Percentiles rank a stretch among this genome's conserved stretches.
Evolutionary conservation across 1,140 invertebrate genomes (phyloP).

Genomic region (Bombus fervidus): DNA sequence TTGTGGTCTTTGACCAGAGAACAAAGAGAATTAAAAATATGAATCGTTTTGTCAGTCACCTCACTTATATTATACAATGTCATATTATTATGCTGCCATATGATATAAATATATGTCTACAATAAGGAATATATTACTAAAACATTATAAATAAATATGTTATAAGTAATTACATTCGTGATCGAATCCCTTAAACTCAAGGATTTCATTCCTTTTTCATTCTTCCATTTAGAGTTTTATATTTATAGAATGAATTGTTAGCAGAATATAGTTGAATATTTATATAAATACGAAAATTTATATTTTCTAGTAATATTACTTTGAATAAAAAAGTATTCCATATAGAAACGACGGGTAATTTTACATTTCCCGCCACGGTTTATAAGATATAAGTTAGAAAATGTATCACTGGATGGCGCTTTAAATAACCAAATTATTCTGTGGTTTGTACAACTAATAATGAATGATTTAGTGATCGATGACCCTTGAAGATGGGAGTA

Average conservation of each 20-base stretch:
- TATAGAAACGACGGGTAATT: background rate
- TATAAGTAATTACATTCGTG: constrained; percentile 64
- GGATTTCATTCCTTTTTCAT: background rate
- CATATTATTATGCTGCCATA: constrained; percentile 82
- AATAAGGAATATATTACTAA: constrained; percentile 81
- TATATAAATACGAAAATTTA: background rate
- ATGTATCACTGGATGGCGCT: background rate
- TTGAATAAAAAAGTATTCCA: background rate
- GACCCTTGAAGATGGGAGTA: too few relatives aligned
- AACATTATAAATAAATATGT: constrained; percentile 80
- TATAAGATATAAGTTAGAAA: background rate
- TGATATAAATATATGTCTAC: constrained; percentile 82
- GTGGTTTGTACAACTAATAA: background rate
- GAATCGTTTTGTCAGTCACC: constrained; percentile 78
- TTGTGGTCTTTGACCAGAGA: constrained; percentile 61
- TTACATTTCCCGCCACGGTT: background rate
- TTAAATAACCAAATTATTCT: too few relatives aligned
- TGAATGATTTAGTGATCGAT: background rate
- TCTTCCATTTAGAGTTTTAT: background rate
- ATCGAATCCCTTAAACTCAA: background rate
- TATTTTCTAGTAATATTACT: background rate
- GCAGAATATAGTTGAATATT: background rate
- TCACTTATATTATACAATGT: constrained; percentile 81
- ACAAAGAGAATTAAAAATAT: constrained; percentile 65
- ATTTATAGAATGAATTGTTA: background rate